Evolutionary conservation across 1,140 invertebrate species (phyloP).

Genomic region (Zophobas morio): DNA sequence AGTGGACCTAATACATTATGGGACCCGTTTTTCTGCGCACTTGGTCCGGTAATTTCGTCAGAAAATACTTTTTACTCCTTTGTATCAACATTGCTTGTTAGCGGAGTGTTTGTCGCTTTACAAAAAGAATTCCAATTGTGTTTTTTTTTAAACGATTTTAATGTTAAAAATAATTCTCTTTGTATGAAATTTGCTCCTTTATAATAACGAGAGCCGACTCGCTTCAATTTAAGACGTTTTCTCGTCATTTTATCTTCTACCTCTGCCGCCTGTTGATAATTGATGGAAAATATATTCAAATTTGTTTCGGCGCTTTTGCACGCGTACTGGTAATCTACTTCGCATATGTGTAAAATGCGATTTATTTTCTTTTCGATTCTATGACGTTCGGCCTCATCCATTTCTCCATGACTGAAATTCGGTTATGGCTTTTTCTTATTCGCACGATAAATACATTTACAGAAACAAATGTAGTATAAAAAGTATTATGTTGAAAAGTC

Average conservation of each 20-base stretch:
- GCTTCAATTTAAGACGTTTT: conserved; percentile 26
- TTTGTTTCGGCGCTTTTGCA: conserved; percentile 43
- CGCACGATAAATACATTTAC: conserved; percentile 26
- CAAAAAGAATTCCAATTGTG: not conserved
- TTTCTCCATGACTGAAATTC: conserved; percentile 17
- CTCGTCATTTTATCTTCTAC: conserved; percentile 7
- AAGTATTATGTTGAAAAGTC: conserved; percentile 22
- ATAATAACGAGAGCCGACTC: conserved; percentile 14
- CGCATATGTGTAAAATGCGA: conserved; percentile 47
- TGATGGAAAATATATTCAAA: conserved; percentile 47
- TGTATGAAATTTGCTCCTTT: not conserved
- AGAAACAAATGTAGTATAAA: conserved; percentile 23
- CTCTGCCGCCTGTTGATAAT: conserved; percentile 28
- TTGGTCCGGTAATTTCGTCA: not conserved
- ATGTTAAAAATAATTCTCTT: not conserved
- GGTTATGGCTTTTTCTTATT: conserved; percentile 20
- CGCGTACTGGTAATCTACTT: conserved; percentile 31
- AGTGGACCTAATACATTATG: conserved; percentile 27
- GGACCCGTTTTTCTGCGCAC: not conserved
- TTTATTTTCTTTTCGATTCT: conserved; percentile 40
- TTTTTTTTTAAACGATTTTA: conserved; percentile 1
- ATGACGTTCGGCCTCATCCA: conserved; percentile 18
- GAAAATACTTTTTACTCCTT: conserved; percentile 18
- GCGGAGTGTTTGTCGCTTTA: too few relatives aligned
- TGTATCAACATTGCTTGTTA: too few relatives aligned